Conservation (phyloP, 2,888 invertebrate genomes). For the Hemicrepidius hirtus region DNA sequence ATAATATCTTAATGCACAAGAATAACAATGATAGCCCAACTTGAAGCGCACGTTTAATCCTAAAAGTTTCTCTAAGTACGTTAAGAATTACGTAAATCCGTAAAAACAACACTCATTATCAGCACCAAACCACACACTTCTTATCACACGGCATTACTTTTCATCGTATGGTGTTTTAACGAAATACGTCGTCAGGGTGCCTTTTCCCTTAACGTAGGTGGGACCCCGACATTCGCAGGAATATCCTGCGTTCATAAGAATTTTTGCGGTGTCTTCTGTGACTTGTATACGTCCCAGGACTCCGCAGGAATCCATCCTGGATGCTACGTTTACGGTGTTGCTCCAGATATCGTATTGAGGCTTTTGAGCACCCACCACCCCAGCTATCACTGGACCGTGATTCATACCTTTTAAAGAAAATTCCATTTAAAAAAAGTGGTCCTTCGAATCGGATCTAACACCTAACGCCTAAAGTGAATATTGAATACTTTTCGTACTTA, state of each 20-base stretch:
- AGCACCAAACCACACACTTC: constrained; percentile 10
- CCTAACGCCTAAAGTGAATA: too few relatives aligned
- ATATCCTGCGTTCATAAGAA: constrained; percentile 90
- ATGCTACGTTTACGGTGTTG: constrained; percentile 98
- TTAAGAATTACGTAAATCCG: constrained; percentile 12
- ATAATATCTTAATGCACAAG: constrained; percentile 19
- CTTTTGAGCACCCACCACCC: constrained; percentile 97
- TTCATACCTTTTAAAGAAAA: constrained; percentile 82
- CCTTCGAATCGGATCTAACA: too few relatives aligned
- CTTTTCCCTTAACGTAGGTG: constrained; percentile 96
- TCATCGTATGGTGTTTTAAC: constrained; percentile 89
- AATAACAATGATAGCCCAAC: constrained; percentile 13
- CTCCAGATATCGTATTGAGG: constrained; percentile 99
- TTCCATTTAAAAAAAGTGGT: background rate
- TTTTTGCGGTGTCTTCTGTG: constrained; percentile 87
- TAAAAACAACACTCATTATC: constrained; percentile 9
- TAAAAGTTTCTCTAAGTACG: constrained; percentile 16
- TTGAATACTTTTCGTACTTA: constrained; percentile 68
- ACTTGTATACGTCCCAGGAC: constrained; percentile 91
- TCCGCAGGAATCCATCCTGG: constrained; percentile 97
- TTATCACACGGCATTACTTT: constrained; percentile 66
- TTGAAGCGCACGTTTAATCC: constrained; percentile 14
- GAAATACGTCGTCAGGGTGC: constrained; percentile 91
- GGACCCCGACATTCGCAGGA: constrained; percentile 93
- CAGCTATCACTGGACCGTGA: constrained; percentile 95